Base-by-base conservation (phyloP, 2,113 vertebrate species). In the Corythornis cristatus region DNA sequence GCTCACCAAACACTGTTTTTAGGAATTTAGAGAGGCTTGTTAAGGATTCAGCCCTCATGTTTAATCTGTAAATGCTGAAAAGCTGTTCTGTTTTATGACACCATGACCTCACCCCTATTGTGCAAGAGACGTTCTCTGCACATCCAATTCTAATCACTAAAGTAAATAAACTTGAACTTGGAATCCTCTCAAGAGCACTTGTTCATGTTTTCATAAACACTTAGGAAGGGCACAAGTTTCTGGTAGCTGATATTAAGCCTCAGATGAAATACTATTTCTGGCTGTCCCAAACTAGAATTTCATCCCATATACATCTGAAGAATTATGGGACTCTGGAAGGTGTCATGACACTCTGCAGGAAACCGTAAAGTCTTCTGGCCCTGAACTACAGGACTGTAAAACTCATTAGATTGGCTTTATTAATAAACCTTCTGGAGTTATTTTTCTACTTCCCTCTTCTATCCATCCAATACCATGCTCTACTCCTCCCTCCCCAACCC, bases 161-260 rank as follows among this genome's bases (percentile, higher is more conserved):
- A 83, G 37, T 94, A 93, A 93, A 96, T 88, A 96, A 95, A 94
- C 62, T 95, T 90, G 94, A 88, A 86, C 82, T 88, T 61, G 87
- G 92, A 68, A 80, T 66, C 78, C 51, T 87, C 81, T 76, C 26
- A 61, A 78, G 86, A 81, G 56, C 77, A 80, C 88, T 56, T 83
- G 93, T 54, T 93, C 43, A 11, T 82, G 81, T 86, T 93, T 84
- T 88, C 80, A 37, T 58, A 42, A 33, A 23, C 21, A 56, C 42
- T 89, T n/a, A 62, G 87, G 85, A 75, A 78, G 33, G 64, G 45
- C 81, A 90, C 28, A 80, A 51, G 46, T 78, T 81, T 82, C 62
- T 80, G 15, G 1, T 46, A 70, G 70, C 67, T 67, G 3, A 60
- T 83, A 72, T 54, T 85, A 71, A 87, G 45, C 48, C 6, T 31